These are phyloP conservation scores for Bombus waltoni DNA, from an alignment of 1,140 invertebrate genomes.

Conservation along the genomic window DNA sequence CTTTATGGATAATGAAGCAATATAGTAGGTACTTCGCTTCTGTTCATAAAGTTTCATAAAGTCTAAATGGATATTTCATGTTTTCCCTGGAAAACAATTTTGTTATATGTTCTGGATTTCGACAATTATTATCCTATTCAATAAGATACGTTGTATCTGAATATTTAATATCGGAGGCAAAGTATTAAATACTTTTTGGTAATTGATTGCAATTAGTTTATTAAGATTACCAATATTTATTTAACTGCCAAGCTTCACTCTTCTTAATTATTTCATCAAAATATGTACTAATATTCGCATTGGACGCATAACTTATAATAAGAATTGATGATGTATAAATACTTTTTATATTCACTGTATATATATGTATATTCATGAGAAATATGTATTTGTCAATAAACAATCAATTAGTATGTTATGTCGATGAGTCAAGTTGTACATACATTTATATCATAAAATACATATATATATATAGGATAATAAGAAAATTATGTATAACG, in stretches of 20 bases:
- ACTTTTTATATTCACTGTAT: slow-evolving; percentile 26
- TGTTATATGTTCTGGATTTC: too few relatives aligned
- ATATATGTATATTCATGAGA: not conserved
- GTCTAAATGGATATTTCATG: too few relatives aligned
- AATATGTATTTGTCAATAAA: slow-evolving; percentile 9
- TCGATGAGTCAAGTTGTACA: slow-evolving; percentile 3
- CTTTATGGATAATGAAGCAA: too few relatives aligned
- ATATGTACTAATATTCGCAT: slow-evolving; percentile 4
- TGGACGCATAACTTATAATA: not conserved
- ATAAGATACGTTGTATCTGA: too few relatives aligned
- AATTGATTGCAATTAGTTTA: too few relatives aligned
- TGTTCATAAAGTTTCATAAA: too few relatives aligned
- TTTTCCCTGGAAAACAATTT: too few relatives aligned
- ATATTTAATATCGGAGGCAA: too few relatives aligned
- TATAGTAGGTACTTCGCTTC: too few relatives aligned
- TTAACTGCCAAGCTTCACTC: not conserved
- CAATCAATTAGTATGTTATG: slow-evolving; percentile 12
- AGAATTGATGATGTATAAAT: not conserved
- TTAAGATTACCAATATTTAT: not conserved
- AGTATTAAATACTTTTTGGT: too few relatives aligned
- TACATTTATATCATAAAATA: not conserved
- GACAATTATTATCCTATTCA: too few relatives aligned
- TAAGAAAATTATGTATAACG: not conserved
- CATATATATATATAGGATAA: not conserved
- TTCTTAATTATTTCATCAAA: not conserved